These are phyloP conservation scores for Arion vulgaris DNA, from an alignment of 1,140 invertebrate genomes.

Conservation along the genomic window DNA sequence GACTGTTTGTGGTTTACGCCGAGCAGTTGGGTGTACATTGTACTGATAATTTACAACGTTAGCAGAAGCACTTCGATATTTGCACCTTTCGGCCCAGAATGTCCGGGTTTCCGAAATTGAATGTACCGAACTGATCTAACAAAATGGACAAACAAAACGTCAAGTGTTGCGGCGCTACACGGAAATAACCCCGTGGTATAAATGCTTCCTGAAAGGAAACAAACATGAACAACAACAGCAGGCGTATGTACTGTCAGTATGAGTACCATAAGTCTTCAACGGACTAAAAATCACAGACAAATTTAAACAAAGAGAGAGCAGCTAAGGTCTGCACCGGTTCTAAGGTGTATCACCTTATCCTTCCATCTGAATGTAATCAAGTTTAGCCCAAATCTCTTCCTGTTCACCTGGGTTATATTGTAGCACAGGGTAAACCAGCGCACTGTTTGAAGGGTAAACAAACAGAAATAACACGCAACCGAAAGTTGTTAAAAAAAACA, in stretches of 20 bases:
- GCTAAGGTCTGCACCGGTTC: not conserved
- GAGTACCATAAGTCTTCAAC: not conserved
- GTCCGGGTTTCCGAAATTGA: too few species aligned
- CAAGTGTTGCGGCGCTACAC: not conserved
- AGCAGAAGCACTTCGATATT: too few species aligned
- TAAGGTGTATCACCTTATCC: not conserved
- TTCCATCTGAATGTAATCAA: not conserved
- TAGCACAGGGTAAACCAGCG: not conserved
- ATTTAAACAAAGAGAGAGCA: not conserved
- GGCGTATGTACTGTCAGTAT: not conserved
- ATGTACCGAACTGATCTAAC: too few species aligned
- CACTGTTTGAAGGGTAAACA: slow-evolving; percentile 8
- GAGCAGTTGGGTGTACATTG: too few species aligned
- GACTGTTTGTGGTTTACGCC: too few species aligned
- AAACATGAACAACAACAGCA: not conserved
- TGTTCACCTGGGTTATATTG: not conserved
- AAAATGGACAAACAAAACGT: too few species aligned
- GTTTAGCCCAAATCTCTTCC: not conserved
- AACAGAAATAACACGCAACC: slow-evolving; percentile 11
- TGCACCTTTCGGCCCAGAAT: too few species aligned
- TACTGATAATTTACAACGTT: too few species aligned
- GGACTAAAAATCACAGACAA: not conserved
- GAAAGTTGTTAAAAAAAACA: not conserved
- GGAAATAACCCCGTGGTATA: not conserved
- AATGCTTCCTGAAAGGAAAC: not conserved